phyloP scores from a whole-genome alignment of 2,888 invertebrate species.

The Argyra leucocephala region DNA sequence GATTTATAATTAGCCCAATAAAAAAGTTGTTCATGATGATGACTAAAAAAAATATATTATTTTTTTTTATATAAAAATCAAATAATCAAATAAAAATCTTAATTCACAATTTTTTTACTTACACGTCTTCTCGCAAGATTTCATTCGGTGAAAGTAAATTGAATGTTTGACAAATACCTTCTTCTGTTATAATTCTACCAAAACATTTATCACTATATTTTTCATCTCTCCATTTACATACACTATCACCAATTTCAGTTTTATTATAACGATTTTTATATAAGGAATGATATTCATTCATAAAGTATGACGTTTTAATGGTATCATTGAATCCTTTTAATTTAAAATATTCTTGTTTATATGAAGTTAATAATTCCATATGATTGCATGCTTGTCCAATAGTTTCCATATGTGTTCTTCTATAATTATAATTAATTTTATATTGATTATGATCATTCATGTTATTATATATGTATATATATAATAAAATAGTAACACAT shows the following conservation, averaged over 20 bases:
- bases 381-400: background rate
- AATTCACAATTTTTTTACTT: constrained; percentile 11
- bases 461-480: no score
- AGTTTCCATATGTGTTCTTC: background rate
- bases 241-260: background rate
- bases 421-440: background rate
- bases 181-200: constrained; percentile 54
- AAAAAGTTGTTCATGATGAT: constrained; percentile 27
- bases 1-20: constrained; percentile 23
- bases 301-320: background rate
- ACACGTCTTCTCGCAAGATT: constrained; percentile 44
- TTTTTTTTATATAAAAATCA: no score
- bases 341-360: background rate
- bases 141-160: constrained; percentile 54
- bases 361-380: background rate
- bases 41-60: background rate
- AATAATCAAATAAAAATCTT: no score
- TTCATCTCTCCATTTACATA: constrained; percentile 51
- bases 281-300: background rate
- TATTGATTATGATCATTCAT: no score
- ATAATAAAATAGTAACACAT: no score
- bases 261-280: background rate
- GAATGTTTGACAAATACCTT: constrained; percentile 60
- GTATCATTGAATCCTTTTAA: background rate
- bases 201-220: constrained; percentile 50